phyloP scores from a whole-genome alignment of 2,888 invertebrate genomes.

The Germaria angustata region DNA sequence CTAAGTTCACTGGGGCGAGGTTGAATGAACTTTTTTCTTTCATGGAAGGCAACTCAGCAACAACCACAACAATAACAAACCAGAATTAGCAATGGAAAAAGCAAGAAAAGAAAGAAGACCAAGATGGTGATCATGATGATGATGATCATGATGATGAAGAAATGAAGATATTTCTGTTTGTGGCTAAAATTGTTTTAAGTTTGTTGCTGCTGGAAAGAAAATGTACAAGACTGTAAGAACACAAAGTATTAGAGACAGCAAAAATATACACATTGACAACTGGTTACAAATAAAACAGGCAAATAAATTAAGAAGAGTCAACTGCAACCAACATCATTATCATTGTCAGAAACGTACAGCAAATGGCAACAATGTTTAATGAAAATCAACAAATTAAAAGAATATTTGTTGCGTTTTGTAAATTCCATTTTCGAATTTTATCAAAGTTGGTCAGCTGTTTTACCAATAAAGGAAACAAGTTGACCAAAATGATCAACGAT shows the following conservation, averaged over 20 bases:
- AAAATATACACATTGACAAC: conserved; percentile 42
- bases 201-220: conserved; percentile 10
- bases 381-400: neutral
- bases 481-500: neutral
- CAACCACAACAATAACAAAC: conserved; percentile 10
- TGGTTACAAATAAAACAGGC: conserved; percentile 61
- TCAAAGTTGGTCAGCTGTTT: neutral
- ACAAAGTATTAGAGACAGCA: conserved; percentile 21
- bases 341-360: conserved; percentile 18
- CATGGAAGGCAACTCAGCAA: conserved; percentile 36
- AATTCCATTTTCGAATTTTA: neutral
- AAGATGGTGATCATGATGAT: neutral
- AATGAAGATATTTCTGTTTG: conserved; percentile 28
- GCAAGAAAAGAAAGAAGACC: conserved; percentile 62
- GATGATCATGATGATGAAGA: conserved; percentile 19
- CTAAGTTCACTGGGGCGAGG: conserved; percentile 81
- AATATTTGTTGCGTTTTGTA: neutral
- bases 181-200: conserved; percentile 38
- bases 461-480: neutral
- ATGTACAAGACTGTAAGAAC: neutral
- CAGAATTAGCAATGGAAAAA: conserved; percentile 48
- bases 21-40: conserved; percentile 78
- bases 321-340: conserved; percentile 23
- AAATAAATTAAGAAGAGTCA: conserved; percentile 29
- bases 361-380: conserved; percentile 27